phyloP scores from a whole-genome alignment of 2,113 vertebrate species.

The Chaetorhynchus papuensis region DNA sequence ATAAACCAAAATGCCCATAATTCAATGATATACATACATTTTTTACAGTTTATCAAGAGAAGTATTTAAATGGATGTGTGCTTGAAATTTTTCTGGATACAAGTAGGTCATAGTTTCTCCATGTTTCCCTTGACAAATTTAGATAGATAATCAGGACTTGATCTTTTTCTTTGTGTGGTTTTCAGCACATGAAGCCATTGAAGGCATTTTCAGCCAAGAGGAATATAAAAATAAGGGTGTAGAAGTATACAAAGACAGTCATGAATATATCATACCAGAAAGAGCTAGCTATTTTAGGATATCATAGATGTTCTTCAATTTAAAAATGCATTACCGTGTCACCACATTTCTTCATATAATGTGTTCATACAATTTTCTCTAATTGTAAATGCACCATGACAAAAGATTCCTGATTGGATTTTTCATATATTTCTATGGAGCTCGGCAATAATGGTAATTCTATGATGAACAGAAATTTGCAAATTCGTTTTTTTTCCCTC shows the following conservation, averaged over 20 bases:
- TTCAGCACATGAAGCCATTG: neutral
- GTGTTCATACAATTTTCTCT: slow-evolving; percentile 7
- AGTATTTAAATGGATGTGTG: neutral
- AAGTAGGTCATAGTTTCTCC: neutral
- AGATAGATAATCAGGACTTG: neutral
- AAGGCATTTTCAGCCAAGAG: neutral
- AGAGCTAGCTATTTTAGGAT: neutral
- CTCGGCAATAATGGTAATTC: neutral
- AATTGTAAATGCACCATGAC: slow-evolving; percentile 7
- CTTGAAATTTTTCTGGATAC: neutral
- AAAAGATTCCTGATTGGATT: slow-evolving; percentile 18
- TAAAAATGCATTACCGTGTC: neutral
- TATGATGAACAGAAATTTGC: neutral
- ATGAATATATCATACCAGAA: neutral
- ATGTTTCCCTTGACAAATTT: neutral
- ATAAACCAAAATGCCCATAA: neutral
- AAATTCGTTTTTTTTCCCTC: neutral
- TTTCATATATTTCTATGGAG: neutral
- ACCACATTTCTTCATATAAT: neutral
- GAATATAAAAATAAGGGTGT: neutral
- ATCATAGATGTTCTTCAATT: neutral
- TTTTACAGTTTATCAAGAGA: neutral
- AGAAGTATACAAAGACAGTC: neutral
- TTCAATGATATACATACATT: neutral
- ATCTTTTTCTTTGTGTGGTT: neutral